A percentile compares a stretch with the other conserved stretches of the same genome.
phyloP scores from a whole-genome alignment of 2,113 vertebrate genomes.

The Ornithorhynchus anatinus region DNA sequence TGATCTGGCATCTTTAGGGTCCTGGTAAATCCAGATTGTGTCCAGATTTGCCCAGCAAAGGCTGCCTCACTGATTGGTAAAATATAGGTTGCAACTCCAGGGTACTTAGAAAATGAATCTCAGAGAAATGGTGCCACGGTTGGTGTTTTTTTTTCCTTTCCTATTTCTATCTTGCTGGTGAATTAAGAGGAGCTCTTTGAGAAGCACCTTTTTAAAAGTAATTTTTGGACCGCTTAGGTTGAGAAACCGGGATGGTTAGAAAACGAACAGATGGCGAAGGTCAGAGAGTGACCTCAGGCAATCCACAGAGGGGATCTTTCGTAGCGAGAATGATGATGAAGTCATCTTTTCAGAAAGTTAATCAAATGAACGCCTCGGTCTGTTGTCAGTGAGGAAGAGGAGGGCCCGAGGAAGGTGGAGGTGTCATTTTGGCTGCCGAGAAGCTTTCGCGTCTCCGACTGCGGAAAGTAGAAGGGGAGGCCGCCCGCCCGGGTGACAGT shows the following conservation, averaged over 20 bases:
- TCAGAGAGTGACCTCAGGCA: conserved; percentile 31
- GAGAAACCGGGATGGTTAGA: conserved; percentile 7
- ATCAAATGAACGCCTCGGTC: too few species aligned
- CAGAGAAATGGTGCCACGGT: not conserved
- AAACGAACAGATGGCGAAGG: conserved; percentile 6
- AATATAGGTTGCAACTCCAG: not conserved
- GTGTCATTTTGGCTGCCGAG: too few species aligned
- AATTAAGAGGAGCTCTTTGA: not conserved
- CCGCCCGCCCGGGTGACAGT: too few species aligned
- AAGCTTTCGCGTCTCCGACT: too few species aligned
- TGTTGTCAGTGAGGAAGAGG: too few species aligned
- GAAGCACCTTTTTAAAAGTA: not conserved
- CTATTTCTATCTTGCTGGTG: not conserved
- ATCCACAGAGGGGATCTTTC: not conserved
- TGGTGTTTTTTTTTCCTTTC: not conserved
- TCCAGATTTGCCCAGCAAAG: not conserved
- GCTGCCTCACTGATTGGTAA: too few species aligned
- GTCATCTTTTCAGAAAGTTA: too few species aligned
- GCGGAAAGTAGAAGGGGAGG: too few species aligned
- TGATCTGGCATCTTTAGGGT: not conserved
- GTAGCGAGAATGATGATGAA: conserved; percentile 15
- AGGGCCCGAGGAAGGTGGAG: not conserved
- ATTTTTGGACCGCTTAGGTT: not conserved
- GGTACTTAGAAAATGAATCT: not conserved
- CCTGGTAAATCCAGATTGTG: not conserved